Conservation (phyloP, 2,113 vertebrate species). For the Hucho hucho region DNA sequence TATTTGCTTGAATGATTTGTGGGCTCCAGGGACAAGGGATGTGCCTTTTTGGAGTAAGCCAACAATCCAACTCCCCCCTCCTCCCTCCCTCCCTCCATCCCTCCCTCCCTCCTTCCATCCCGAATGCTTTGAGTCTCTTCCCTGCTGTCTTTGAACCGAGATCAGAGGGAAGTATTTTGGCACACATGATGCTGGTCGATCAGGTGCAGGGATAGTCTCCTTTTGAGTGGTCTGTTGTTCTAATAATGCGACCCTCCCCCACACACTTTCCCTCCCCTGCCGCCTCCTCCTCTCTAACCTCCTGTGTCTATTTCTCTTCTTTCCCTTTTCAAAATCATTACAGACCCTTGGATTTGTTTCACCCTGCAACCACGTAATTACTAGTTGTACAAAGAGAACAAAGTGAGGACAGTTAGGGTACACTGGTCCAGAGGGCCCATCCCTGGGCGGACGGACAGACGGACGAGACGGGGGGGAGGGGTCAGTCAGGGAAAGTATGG, state of each 20-base stretch:
- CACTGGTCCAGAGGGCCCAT: conserved; percentile 18
- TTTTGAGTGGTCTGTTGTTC: conserved; percentile 61
- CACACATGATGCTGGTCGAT: conserved; percentile 60
- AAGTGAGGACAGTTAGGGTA: conserved; percentile 40
- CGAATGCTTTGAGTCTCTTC: conserved; percentile 74
- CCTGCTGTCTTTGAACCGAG: conserved; percentile 77
- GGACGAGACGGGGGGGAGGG: not conserved
- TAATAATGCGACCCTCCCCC: conserved; percentile 48
- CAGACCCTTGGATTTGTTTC: conserved; percentile 34
- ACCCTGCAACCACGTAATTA: conserved; percentile 32
- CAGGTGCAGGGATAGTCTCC: conserved; percentile 65
- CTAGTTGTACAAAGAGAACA: conserved; percentile 36
- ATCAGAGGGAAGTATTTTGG: conserved; percentile 75
- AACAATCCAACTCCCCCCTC: conserved; percentile 50
- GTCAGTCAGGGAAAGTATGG: conserved; percentile 12
- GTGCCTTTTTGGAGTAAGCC: conserved; percentile 57
- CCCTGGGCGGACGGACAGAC: not conserved
- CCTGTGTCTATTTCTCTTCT: conserved; percentile 9
- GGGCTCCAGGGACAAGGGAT: conserved; percentile 62
- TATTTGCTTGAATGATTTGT: conserved; percentile 70
- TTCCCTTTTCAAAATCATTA: conserved; percentile 35
- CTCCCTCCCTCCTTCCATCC: conserved; percentile 51
- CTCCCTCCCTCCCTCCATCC: conserved; percentile 29
- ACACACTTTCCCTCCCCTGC: not conserved
- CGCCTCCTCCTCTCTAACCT: not conserved